phyloP scores from a whole-genome alignment of 1,140 invertebrate species.

The Druon quercuslanigerum region DNA sequence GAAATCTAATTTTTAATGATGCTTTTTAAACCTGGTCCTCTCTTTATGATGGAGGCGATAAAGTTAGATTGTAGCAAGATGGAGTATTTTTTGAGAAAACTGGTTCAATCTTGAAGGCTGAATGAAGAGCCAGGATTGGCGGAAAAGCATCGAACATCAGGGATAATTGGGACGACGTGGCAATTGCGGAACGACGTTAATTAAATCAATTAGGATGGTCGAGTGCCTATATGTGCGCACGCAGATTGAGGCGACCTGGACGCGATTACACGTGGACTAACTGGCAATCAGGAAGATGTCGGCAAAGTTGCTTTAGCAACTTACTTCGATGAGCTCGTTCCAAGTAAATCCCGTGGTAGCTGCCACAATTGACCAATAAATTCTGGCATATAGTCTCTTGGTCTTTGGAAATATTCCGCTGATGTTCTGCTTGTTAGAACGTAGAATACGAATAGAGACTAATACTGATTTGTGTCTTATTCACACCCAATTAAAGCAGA shows the following conservation, averaged over 20 bases:
- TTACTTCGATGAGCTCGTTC: constrained; percentile 52
- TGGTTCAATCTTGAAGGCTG: not conserved
- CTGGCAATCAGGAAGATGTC: constrained; percentile 67
- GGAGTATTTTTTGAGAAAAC: constrained; percentile 42
- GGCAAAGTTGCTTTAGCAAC: constrained; percentile 61
- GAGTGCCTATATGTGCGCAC: constrained; percentile 50
- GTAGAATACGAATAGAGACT: not conserved
- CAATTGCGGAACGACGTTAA: constrained; percentile 59
- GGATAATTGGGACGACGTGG: constrained; percentile 56
- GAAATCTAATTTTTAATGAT: not conserved
- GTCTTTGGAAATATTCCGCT: not conserved
- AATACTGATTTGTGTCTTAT: not conserved
- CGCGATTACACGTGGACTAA: constrained; percentile 62
- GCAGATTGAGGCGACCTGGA: constrained; percentile 54
- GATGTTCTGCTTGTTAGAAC: not conserved
- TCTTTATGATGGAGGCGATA: not conserved
- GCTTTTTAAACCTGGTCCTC: not conserved
- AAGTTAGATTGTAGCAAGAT: constrained; percentile 20
- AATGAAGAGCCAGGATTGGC: not conserved
- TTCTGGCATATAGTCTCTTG: not conserved
- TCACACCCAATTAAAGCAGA: too few relatives aligned
- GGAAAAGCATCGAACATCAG: constrained; percentile 44
- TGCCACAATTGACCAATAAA: constrained; percentile 45
- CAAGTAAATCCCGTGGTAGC: constrained; percentile 55
- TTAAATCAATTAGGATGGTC: constrained; percentile 60